These are phyloP conservation scores for Sinohyriopsis cumingii DNA, from an alignment of 2,888 invertebrate genomes.

Conservation along the genomic window DNA sequence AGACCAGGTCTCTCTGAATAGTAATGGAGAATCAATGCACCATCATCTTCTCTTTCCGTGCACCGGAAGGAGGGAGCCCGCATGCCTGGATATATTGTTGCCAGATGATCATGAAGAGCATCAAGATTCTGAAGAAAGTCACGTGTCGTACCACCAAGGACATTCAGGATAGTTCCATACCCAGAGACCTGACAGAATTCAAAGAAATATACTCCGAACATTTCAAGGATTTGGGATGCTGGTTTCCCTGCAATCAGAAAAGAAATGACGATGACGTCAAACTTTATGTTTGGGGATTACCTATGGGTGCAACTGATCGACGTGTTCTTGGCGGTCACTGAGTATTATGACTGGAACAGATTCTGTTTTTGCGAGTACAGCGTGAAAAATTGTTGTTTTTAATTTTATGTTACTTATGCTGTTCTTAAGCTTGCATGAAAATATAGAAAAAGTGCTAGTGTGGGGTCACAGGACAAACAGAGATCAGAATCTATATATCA, in stretches of 20 bases:
- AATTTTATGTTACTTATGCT: too few species aligned
- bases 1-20: slow-evolving; percentile 96
- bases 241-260: slow-evolving; percentile 44
- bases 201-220: slow-evolving; percentile 67
- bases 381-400: too few species aligned
- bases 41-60: slow-evolving; percentile 58
- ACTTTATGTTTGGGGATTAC: background rate
- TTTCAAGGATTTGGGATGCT: slow-evolving; percentile 59
- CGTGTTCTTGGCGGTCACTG: too few species aligned
- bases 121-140: slow-evolving; percentile 97
- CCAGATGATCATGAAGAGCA: slow-evolving; percentile 95
- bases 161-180: slow-evolving; percentile 95
- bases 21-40: slow-evolving; percentile 84
- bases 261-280: background rate
- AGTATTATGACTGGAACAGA: too few species aligned
- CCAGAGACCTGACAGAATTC: slow-evolving; percentile 77
- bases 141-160: slow-evolving; percentile 92
- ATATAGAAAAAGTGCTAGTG: too few species aligned
- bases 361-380: too few species aligned
- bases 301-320: too few species aligned
- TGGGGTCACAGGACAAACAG: too few species aligned
- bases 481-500: too few species aligned
- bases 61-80: slow-evolving; percentile 91
- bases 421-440: too few species aligned
- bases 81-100: slow-evolving; percentile 84